Base-by-base conservation (phyloP, 2,797 vertebrate species). In the Etheostoma perlongum region DNA sequence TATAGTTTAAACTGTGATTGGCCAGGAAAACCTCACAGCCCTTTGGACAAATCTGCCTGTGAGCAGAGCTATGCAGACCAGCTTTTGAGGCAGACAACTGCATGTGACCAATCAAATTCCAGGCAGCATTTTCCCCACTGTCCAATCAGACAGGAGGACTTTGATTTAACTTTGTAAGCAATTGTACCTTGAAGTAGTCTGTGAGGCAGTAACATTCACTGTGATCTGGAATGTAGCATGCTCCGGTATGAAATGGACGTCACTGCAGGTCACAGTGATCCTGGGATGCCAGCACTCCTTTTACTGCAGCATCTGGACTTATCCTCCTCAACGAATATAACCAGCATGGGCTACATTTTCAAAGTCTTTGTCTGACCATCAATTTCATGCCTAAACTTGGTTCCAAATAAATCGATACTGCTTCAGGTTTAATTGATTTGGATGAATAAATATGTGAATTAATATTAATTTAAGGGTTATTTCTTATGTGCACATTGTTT, bases 1-100 rank as follows among this genome's bases (percentile, higher is more conserved):
- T 49, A 42, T 27, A 49, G 48, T 60, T 48, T 72, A 2, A 14
- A 42, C 61, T 44, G 33, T 54, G 62, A 79, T 66, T 47, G 59
- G 71, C 76, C 42, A 55, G 49, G 18, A 52, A 58, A 68, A 55
- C 15, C 40, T 21, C 11, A 40, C 49, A 58, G 53, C 44, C 30
- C 72, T 33, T 49, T 44, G 69, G 68, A 71, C 57, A 81, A 68
- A 72, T 83, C 76, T 84, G 79, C 77, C 67, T 40, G 79, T 81
- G 65, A 84, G 79, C 79, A 76, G 78, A 83, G 64, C 44, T 47
- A 46, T 19, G 52, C 57, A 46, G 42, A 67, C 47, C 40, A 21
- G 16, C 47, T 68, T 78, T 52, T 7, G 25, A 23, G 47, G 64
- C 60, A 61, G 44, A 60, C 78, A 72, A 66, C 68, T 69, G 33